Evolutionary conservation across 2,113 vertebrate species (phyloP).

Genomic region (Capreolus pygargus): DNA sequence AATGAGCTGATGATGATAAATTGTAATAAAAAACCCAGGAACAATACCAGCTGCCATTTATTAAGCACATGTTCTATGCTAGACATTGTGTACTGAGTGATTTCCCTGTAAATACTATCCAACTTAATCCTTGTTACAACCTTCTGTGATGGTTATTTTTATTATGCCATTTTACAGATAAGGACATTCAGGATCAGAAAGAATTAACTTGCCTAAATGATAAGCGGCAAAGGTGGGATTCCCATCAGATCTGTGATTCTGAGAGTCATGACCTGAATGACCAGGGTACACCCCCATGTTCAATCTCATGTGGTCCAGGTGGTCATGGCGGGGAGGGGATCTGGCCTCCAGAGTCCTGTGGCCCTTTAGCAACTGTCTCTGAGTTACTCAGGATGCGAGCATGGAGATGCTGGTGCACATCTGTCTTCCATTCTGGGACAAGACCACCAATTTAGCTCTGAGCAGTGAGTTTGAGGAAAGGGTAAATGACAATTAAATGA

Average conservation of each 20-base stretch:
- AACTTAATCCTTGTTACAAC: not conserved
- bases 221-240: not conserved
- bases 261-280: not conserved
- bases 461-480: not conserved
- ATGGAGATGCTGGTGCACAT: not conserved
- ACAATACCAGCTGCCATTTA: not conserved
- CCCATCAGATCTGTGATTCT: not conserved
- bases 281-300: not conserved
- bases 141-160: not conserved
- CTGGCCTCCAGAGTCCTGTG: not conserved
- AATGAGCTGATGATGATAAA: not conserved
- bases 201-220: not conserved
- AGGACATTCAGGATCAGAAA: slow-evolving; percentile 11
- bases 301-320: not conserved
- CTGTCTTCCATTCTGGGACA: not conserved
- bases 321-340: not conserved
- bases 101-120: not conserved
- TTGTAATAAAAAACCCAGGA: not conserved
- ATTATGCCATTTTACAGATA: not conserved
- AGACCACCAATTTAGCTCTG: not conserved
- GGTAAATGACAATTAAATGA: not conserved
- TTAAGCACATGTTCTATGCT: not conserved
- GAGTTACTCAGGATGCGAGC: not conserved
- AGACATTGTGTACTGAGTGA: not conserved
- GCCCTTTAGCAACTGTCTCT: not conserved